phyloP scores from a whole-genome alignment of 2,113 vertebrate genomes.

The Tamias sibiricus region DNA sequence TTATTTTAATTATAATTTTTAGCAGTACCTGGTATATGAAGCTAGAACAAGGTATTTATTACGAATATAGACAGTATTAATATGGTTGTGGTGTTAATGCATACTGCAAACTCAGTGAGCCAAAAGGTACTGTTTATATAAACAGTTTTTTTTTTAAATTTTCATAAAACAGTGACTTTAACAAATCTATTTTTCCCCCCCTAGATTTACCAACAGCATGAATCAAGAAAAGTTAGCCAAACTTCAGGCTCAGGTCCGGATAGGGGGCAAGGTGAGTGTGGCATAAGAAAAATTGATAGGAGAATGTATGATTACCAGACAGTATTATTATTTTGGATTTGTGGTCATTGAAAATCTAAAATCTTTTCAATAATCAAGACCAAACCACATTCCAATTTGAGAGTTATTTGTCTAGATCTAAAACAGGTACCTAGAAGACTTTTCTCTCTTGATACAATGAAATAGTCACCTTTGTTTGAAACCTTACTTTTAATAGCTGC shows the following conservation, averaged over 20 bases:
- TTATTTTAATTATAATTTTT: conserved; percentile 51
- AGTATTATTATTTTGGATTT: conserved; percentile 59
- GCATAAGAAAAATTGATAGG: conserved; percentile 68
- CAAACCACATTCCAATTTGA: conserved; percentile 70
- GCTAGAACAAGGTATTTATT: conserved; percentile 51
- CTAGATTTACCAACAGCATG: conserved; percentile 88
- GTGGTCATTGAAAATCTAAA: conserved; percentile 63
- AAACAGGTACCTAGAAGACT: conserved; percentile 48
- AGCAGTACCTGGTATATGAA: conserved; percentile 54
- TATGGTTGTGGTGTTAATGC: conserved; percentile 39
- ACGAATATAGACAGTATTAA: conserved; percentile 42
- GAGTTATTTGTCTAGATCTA: conserved; percentile 51
- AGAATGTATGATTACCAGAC: conserved; percentile 62
- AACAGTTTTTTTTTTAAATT: conserved; percentile 62
- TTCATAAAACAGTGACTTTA: conserved; percentile 74
- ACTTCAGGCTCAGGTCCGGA: conserved; percentile 99
- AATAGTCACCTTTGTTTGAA: conserved; percentile 55
- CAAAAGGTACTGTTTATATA: conserved; percentile 70
- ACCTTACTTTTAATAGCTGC: not conserved
- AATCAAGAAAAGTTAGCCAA: conserved; percentile 99
- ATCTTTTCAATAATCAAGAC: conserved; percentile 53
- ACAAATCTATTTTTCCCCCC: conserved; percentile 76
- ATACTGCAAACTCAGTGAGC: conserved; percentile 51
- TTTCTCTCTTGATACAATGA: conserved; percentile 1
- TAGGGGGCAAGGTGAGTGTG: conserved; percentile 98